Evolutionary conservation across 2,113 vertebrate genomes (phyloP).

Genomic region (Nothobranchius kuhntae): DNA sequence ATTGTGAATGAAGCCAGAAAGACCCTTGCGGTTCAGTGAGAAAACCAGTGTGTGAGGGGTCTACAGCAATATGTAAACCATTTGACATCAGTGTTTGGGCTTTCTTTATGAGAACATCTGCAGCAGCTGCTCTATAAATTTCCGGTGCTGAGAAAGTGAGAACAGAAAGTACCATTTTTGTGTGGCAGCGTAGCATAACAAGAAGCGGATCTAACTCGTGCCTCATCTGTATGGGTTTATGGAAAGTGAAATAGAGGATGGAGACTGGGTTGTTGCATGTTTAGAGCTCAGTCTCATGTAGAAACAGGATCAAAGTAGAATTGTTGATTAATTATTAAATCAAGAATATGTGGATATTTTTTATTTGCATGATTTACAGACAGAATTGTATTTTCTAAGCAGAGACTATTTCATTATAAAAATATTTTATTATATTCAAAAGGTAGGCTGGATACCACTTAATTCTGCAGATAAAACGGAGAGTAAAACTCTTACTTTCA

Average conservation of each 20-base stretch:
- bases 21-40: constrained; percentile 52
- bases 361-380: neutral
- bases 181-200: constrained; percentile 77
- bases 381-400: too few relatives aligned
- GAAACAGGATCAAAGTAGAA: constrained; percentile 41
- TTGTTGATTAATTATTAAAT: constrained; percentile 20
- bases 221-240: constrained; percentile 68
- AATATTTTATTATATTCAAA: too few relatives aligned
- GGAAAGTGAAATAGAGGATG: constrained; percentile 68
- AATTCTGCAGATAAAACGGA: too few relatives aligned
- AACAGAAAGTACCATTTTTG: constrained; percentile 80
- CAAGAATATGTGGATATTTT: constrained; percentile 2
- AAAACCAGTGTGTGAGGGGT: constrained; percentile 69
- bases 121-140: constrained; percentile 82
- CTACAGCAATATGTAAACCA: constrained; percentile 68
- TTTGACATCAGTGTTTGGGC: constrained; percentile 81
- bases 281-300: constrained; percentile 40
- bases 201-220: constrained; percentile 53
- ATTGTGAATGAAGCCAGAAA: constrained; percentile 35
- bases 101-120: constrained; percentile 81
- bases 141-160: constrained; percentile 73
- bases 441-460: too few relatives aligned
- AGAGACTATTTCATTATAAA: too few relatives aligned
- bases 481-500: too few relatives aligned
- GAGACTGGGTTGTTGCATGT: constrained; percentile 53